These are phyloP conservation scores for Eupithecia insigniata DNA, from an alignment of 2,888 invertebrate species.

Conservation along the genomic window DNA sequence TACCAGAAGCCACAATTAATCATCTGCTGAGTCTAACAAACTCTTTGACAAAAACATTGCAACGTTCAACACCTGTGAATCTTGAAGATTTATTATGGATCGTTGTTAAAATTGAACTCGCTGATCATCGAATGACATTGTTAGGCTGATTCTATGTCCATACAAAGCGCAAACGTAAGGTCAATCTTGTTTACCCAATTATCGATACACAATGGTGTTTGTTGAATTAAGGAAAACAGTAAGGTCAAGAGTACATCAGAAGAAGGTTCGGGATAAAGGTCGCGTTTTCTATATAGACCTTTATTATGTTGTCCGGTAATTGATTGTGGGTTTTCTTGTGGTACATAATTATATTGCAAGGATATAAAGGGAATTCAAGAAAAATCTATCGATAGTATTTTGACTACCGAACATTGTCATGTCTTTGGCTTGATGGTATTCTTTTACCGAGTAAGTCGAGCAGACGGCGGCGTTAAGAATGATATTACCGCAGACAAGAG, in stretches of 20 bases:
- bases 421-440: not conserved
- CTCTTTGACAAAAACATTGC: not conserved
- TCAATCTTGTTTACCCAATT: constrained; percentile 52
- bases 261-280: constrained; percentile 23
- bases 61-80: not conserved
- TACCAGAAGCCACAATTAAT: not conserved
- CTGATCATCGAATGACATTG: constrained; percentile 31
- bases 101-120: constrained; percentile 31
- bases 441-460: not conserved
- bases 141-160: constrained; percentile 47
- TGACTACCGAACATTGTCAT: not conserved
- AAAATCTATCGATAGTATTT: not conserved
- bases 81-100: not conserved
- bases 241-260: constrained; percentile 41
- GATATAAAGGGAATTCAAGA: not conserved
- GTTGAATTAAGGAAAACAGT: constrained; percentile 43
- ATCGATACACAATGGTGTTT: constrained; percentile 37
- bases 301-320: not conserved
- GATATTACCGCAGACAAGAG: not conserved
- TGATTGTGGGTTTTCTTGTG: constrained; percentile 5
- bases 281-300: constrained; percentile 23
- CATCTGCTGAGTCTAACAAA: not conserved
- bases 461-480: not conserved
- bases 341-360: not conserved
- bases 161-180: constrained; percentile 44